Percentiles rank a stretch among this genome's conserved stretches.
Evolutionary conservation across 35 echinoderm and acorn worm species (phyloP).

Genomic region (Chiridota heheva): DNA sequence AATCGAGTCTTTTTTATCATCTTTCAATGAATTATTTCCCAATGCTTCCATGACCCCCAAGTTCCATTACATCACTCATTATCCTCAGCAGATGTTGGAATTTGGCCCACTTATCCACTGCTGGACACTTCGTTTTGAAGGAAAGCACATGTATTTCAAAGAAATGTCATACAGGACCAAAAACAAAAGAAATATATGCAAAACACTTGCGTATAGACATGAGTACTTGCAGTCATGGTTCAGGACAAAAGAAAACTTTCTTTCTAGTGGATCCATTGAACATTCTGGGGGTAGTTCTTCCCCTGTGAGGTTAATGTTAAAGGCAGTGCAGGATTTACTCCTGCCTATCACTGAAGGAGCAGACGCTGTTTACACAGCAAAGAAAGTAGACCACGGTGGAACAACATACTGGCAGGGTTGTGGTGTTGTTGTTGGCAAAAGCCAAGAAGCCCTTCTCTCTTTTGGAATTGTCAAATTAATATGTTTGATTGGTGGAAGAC

Average conservation of each 20-base stretch:
- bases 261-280: constrained; percentile 12
- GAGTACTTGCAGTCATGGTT: constrained; percentile 53
- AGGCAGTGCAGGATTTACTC: constrained; percentile 21
- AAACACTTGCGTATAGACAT: constrained; percentile 48
- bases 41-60: constrained; percentile 49
- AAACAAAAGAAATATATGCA: constrained; percentile 46
- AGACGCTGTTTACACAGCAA: constrained; percentile 43
- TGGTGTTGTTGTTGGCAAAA: constrained; percentile 25
- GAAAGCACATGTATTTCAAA: constrained; percentile 57
- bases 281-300: constrained; percentile 14
- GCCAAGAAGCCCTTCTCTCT: constrained; percentile 13
- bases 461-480: constrained; percentile 40
- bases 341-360: neutral
- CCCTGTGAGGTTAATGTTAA: constrained; percentile 35
- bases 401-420: constrained; percentile 35
- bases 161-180: constrained; percentile 34
- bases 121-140: constrained; percentile 44
- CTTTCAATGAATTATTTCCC: constrained; percentile 11
- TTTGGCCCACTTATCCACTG: constrained; percentile 47
- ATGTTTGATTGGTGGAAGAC: constrained; percentile 38
- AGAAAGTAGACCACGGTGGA: constrained; percentile 21
- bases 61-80: constrained; percentile 50
- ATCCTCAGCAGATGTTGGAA: constrained; percentile 32
- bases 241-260: constrained; percentile 5
- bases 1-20: constrained; percentile 33